phyloP scores from a whole-genome alignment of 1,140 invertebrate species.

The Drosophila bipectinata region DNA sequence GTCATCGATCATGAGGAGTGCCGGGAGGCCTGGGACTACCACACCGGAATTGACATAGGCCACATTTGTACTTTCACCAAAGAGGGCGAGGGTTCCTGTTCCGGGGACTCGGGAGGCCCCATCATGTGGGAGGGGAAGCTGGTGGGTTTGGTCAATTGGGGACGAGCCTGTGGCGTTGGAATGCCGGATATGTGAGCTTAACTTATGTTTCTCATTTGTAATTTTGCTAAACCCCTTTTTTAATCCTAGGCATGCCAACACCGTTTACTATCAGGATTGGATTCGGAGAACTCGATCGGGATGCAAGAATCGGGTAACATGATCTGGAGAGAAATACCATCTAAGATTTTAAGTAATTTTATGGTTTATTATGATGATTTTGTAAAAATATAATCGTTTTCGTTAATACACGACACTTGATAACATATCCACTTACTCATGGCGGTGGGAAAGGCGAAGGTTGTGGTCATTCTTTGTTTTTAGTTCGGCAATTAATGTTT shows the following conservation, averaged over 20 bases:
- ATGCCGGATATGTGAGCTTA: slow-evolving; percentile 84
- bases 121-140: slow-evolving; percentile 82
- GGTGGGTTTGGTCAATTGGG: slow-evolving; percentile 86
- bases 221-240: not conserved
- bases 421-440: slow-evolving; percentile 14
- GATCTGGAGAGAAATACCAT: not conserved
- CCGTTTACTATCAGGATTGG: slow-evolving; percentile 75
- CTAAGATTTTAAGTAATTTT: not conserved
- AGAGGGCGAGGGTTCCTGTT: slow-evolving; percentile 85
- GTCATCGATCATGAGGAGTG: slow-evolving; percentile 58
- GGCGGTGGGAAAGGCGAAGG: not conserved
- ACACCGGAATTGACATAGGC: slow-evolving; percentile 53
- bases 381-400: slow-evolving; percentile 18
- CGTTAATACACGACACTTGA: slow-evolving; percentile 6
- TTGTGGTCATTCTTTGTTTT: slow-evolving; percentile 20
- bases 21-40: slow-evolving; percentile 31
- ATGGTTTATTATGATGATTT: not conserved
- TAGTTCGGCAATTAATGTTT: slow-evolving; percentile 31
- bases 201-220: rapidly evolving
- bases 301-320: slow-evolving; percentile 55
- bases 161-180: slow-evolving; percentile 85
- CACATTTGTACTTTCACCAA: slow-evolving; percentile 87
- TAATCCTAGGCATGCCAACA: slow-evolving; percentile 73
- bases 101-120: slow-evolving; percentile 87
- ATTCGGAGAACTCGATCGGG: slow-evolving; percentile 43